phyloP scores from a whole-genome alignment of 2,113 vertebrate genomes.

The Spheniscus mendiculus region DNA sequence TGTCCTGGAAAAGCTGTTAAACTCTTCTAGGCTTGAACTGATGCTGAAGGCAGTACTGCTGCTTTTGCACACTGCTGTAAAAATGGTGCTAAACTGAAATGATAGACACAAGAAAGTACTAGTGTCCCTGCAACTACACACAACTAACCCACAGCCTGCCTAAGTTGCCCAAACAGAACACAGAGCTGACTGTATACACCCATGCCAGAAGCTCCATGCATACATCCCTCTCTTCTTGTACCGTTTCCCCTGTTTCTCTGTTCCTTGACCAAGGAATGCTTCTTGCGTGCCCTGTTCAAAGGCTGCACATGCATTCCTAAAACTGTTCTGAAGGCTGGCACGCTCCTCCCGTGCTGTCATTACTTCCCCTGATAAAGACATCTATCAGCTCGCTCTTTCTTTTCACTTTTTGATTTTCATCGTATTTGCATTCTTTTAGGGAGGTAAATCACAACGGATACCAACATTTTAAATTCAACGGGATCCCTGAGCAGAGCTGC shows the following conservation, averaged over 20 bases:
- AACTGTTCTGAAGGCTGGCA: rapidly evolving
- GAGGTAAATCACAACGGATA: not conserved
- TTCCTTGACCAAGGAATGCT: not conserved
- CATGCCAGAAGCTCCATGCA: no score
- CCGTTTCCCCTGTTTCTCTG: not conserved
- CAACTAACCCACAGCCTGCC: not conserved
- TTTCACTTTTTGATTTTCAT: not conserved
- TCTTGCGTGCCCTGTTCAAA: not conserved
- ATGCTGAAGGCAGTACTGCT: not conserved
- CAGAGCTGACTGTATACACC: not conserved
- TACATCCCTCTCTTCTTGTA: no score
- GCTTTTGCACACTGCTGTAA: not conserved
- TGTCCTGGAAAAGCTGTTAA: not conserved
- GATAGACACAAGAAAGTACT: not conserved
- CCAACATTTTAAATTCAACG: not conserved
- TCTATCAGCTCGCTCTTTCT: not conserved
- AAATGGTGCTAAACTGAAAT: not conserved
- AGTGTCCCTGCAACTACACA: not conserved
- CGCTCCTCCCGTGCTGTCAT: rapidly evolving
- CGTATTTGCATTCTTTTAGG: not conserved
- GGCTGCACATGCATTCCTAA: not conserved
- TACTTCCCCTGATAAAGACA: not conserved
- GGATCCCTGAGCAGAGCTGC: not conserved
- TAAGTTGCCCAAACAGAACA: not conserved
- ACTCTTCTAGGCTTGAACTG: not conserved